Base-by-base conservation (phyloP, 2,888 invertebrate genomes). In the Steinernema hermaphroditum region DNA sequence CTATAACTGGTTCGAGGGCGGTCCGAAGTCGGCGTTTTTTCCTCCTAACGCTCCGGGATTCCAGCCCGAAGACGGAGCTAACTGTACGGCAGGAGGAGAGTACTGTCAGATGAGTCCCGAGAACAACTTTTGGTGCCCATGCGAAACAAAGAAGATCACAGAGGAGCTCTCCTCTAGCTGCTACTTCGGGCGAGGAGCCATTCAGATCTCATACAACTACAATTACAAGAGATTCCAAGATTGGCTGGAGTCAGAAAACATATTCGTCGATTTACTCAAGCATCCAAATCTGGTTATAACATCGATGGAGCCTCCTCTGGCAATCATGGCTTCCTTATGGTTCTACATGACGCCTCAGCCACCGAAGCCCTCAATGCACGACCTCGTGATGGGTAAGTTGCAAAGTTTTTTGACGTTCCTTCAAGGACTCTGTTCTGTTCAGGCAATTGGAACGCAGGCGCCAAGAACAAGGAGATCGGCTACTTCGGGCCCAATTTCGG, bases 301-400 rank as follows among this genome's bases (percentile, higher is more conserved):
- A 1, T 80, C 84, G 50, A 78, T 78, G 77, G 81, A 86, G 70
- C 86, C 86, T 12, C 86, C 86, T n/a, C 77, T 86, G 24, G 85
- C 86, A 9, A 81, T 86, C 76, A 69, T 86, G 74, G 84, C 85
- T 14, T 84, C 85, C 14, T 68, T 83, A 2, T 83, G 83, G 83
- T 83, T 82, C 75, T 83, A 83, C 74, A 83, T 83, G 83, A 83
- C 82, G 24, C 81, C 83, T 6, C 83, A 83, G 49, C 83, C 83
- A 27, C 83, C 83, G 37, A 83, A 83, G 57, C 83, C 83, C 1
- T 81, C 83, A 8, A 83, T 83, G 83, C 83, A 83, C 72, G 83
- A 83, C 69, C 82, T 83, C 50, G 78, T 83, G 6, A 77, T 83
- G 78, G 83, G 83, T 77, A 44, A 22, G 75, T 72, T n/a, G n/a